Percentiles rank a stretch among this genome's conserved stretches.
Conservation (phyloP, 2,113 vertebrate genomes). For the Albula goreensis region DNA sequence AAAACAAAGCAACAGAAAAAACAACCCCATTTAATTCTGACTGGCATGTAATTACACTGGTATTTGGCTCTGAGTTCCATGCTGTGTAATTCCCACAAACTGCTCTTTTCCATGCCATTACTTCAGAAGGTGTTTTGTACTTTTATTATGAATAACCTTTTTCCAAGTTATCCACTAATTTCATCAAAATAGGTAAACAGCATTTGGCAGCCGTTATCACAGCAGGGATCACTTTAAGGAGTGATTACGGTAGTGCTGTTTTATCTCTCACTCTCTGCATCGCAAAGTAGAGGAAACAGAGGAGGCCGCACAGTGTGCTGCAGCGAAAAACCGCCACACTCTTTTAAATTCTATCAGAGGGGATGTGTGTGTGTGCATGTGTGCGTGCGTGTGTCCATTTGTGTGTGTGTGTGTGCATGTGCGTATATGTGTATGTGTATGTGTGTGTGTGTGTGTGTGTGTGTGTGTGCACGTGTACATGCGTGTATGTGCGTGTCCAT, state of each 20-base stretch:
- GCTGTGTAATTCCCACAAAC: neutral
- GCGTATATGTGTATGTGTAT: neutral
- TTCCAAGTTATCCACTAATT: neutral
- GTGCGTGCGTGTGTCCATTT: neutral
- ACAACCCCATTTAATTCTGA: slow-evolving; percentile 10
- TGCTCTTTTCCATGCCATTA: neutral
- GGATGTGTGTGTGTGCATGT: neutral
- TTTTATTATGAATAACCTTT: neutral
- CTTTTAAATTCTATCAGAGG: neutral
- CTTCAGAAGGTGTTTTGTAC: neutral
- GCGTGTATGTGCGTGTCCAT: neutral
- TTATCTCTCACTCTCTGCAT: neutral
- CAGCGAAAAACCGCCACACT: neutral
- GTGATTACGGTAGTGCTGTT: neutral
- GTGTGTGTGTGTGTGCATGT: neutral
- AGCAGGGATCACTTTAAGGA: neutral
- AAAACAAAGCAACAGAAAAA: neutral
- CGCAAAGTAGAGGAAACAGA: neutral
- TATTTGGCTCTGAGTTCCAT: neutral
- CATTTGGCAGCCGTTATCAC: neutral
- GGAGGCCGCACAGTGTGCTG: neutral
- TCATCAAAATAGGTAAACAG: slow-evolving; percentile 10
- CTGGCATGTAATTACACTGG: neutral
- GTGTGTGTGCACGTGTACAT: neutral
- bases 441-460: neutral